Evolutionary conservation across 2,888 invertebrate genomes (phyloP).

Genomic region (Tortricodes alternella): DNA sequence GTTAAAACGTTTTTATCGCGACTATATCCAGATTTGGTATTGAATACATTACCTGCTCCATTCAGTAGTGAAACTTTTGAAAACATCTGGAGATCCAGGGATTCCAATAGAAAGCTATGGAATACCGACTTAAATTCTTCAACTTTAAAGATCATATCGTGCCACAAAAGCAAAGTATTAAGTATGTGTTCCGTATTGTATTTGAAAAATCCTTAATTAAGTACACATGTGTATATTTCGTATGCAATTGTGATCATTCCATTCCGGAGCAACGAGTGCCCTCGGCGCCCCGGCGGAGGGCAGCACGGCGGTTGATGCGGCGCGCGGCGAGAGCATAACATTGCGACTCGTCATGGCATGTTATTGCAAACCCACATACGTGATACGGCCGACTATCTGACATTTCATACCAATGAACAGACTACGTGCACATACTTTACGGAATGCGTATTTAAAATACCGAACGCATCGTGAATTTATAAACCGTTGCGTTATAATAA

Average conservation of each 20-base stretch:
- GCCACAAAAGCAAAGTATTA: neutral
- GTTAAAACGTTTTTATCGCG: neutral
- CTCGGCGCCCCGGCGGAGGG: constrained; percentile 37
- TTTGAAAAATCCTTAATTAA: constrained; percentile 11
- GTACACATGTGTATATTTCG: constrained; percentile 10
- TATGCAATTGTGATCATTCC: constrained; percentile 54
- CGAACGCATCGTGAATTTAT: constrained; percentile 41
- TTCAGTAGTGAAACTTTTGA: too few relatives aligned
- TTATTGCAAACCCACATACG: constrained; percentile 81
- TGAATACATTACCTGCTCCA: too few relatives aligned
- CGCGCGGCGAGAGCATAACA: constrained; percentile 74
- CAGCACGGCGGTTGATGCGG: constrained; percentile 58
- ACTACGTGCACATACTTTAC: constrained; percentile 66
- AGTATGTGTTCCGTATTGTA: neutral
- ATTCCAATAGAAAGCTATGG: too few relatives aligned
- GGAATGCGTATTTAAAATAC: constrained; percentile 59
- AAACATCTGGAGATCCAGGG: too few relatives aligned
- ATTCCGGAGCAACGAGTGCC: constrained; percentile 50
- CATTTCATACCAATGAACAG: constrained; percentile 80
- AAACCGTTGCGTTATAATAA: neutral
- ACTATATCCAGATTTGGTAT: neutral
- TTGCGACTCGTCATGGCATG: constrained; percentile 79
- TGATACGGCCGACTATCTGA: constrained; percentile 73
- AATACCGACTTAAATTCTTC: too few relatives aligned
- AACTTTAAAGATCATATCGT: too few relatives aligned